phyloP scores from a whole-genome alignment of 2,113 vertebrate genomes.

The Coptodon rendalli region DNA sequence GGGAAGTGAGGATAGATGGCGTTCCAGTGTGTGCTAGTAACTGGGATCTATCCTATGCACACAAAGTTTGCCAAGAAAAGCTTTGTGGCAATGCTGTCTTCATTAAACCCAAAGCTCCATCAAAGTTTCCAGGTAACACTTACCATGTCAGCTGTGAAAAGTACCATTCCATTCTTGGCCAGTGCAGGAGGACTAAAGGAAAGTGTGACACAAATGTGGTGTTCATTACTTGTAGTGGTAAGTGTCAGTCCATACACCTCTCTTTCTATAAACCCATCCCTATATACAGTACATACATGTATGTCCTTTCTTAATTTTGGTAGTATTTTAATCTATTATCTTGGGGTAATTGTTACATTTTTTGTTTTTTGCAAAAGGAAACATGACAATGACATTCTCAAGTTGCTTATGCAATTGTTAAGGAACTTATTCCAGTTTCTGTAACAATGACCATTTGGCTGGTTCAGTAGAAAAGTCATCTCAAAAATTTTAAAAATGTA shows the following conservation, averaged over 20 bases:
- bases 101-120: accelerated
- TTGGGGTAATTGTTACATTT: accelerated
- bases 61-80: conserved; percentile 25
- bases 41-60: accelerated
- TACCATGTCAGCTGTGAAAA: conserved; percentile 21
- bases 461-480: accelerated
- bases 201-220: accelerated
- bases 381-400: not conserved
- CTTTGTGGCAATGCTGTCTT: not conserved
- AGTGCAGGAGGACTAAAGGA: conserved; percentile 8
- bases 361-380: not conserved
- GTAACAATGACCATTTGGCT: not conserved
- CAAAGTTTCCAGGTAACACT: accelerated
- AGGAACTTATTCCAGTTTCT: not conserved
- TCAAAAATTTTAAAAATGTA: accelerated
- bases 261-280: not conserved
- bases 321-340: not conserved
- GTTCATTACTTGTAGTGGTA: conserved; percentile 46
- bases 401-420: accelerated
- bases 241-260: not conserved
- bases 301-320: accelerated
- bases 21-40: accelerated
- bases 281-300: not conserved
- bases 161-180: conserved; percentile 1
- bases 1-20: conserved; percentile 8